These are phyloP conservation scores for Spinus pinus DNA, from an alignment of 2,797 vertebrate genomes.

Conservation along the genomic window DNA sequence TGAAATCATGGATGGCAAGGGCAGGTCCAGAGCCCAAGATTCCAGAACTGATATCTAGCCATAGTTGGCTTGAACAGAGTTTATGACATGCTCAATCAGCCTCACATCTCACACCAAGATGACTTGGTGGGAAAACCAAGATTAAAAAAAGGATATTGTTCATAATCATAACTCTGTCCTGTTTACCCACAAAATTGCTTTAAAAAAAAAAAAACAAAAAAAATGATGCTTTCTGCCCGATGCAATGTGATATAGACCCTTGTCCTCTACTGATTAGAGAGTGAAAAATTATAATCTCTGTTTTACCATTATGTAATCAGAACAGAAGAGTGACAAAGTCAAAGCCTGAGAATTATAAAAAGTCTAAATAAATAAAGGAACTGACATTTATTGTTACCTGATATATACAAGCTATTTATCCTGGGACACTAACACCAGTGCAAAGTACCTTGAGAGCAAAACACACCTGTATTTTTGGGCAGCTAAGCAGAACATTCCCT, in stretches of 20 bases:
- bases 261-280: background rate
- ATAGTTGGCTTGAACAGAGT: background rate
- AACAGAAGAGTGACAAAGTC: background rate
- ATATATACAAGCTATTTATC: background rate
- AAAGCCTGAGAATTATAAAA: background rate
- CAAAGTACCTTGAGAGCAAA: background rate
- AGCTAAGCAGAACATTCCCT: background rate
- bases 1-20: background rate
- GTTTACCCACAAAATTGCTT: background rate
- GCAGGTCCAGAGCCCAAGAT: background rate
- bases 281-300: background rate
- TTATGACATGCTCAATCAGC: background rate
- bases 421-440: background rate
- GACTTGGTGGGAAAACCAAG: background rate
- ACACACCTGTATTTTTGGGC: background rate
- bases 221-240: background rate
- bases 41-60: background rate
- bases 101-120: background rate
- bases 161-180: background rate
- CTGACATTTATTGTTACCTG: background rate
- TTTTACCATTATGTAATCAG: background rate
- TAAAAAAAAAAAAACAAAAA: background rate
- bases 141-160: background rate
- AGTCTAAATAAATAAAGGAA: background rate
- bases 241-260: background rate